phyloP scores from a whole-genome alignment of 2,797 vertebrate genomes.

The Melanogrammus aeglefinus region DNA sequence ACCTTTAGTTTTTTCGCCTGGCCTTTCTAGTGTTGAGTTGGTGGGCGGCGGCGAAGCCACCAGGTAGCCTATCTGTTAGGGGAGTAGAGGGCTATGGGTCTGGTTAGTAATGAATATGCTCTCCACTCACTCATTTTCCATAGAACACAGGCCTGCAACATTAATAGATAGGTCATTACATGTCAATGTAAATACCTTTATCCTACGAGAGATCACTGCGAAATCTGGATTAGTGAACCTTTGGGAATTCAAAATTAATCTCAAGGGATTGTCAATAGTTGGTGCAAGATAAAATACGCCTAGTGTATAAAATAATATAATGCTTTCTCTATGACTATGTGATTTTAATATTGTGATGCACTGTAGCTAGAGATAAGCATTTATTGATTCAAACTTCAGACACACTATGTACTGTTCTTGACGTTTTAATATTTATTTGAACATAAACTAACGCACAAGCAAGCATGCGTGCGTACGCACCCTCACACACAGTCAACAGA shows the following conservation, averaged over 20 bases:
- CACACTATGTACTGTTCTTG: neutral
- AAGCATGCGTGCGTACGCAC: constrained; percentile 6
- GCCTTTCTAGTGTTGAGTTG: neutral
- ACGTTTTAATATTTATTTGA: too few relatives aligned
- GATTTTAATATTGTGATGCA: neutral
- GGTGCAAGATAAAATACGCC: neutral
- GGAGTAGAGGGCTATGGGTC: neutral
- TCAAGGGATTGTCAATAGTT: neutral
- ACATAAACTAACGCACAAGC: neutral
- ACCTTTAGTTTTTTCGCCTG: neutral
- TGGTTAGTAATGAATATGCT: neutral
- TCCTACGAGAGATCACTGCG: neutral
- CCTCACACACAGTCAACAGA: constrained; percentile 21
- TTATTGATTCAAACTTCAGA: too few relatives aligned
- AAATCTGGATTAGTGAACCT: neutral
- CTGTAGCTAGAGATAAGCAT: neutral
- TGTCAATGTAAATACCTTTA: neutral
- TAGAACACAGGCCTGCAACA: neutral
- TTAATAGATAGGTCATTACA: neutral
- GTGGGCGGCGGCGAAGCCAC: neutral
- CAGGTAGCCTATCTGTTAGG: neutral
- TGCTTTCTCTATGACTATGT: neutral
- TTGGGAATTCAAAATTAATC: neutral
- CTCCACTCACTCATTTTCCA: neutral
- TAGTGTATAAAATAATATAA: neutral